A percentile compares a stretch with the other conserved stretches of the same genome.
These are phyloP conservation scores for Esox niger DNA, from an alignment of 2,113 vertebrate genomes.

Conservation along the genomic window DNA sequence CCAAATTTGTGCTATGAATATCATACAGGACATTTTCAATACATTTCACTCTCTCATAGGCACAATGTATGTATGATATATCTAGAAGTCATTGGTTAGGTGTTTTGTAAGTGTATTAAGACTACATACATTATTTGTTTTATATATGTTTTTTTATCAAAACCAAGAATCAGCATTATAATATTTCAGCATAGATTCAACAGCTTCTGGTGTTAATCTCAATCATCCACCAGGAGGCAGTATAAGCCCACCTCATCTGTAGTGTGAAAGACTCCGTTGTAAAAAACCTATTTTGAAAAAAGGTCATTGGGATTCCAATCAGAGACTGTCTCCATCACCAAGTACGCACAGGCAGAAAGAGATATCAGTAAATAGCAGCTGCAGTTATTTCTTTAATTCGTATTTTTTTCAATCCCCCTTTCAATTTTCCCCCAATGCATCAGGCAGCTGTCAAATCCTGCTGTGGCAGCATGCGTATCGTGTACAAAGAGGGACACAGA, in stretches of 20 bases:
- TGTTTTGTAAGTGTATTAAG: too few species aligned
- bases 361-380: slow-evolving; percentile 69
- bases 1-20: too few species aligned
- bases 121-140: too few species aligned
- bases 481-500: slow-evolving; percentile 35
- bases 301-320: slow-evolving; percentile 52
- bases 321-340: slow-evolving; percentile 31
- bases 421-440: slow-evolving; percentile 22
- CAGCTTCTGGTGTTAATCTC: too few species aligned
- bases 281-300: slow-evolving; percentile 7
- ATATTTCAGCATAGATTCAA: too few species aligned
- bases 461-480: slow-evolving; percentile 41
- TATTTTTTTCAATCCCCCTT: slow-evolving; percentile 28
- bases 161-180: too few species aligned
- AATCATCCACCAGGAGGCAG: slow-evolving; percentile 61
- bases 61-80: too few species aligned
- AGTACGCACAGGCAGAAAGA: slow-evolving; percentile 32
- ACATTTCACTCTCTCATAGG: too few species aligned
- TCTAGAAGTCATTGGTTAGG: too few species aligned
- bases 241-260: slow-evolving; percentile 33
- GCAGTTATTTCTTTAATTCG: slow-evolving; percentile 40
- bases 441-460: too few species aligned
- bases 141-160: too few species aligned
- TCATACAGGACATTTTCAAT: too few species aligned
- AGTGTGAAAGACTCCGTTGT: slow-evolving; percentile 1